phyloP scores from a whole-genome alignment of 92 coral and sea anemone species.

The Isaurus tuberculatus region DNA sequence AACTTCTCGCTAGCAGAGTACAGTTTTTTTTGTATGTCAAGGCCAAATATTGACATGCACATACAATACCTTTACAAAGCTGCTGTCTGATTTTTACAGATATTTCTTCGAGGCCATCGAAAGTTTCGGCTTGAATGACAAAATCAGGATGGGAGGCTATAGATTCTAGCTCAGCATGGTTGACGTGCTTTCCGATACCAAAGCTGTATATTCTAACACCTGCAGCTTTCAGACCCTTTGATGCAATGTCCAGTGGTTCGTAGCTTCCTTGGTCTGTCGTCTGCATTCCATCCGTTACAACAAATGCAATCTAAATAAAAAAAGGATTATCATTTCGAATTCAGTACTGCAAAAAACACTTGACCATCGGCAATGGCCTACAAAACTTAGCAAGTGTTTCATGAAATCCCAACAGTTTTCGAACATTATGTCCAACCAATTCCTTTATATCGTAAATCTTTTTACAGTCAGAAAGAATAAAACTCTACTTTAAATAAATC shows the following conservation, averaged over 20 bases:
- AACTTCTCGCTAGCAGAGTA: not conserved
- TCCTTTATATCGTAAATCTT: too few species aligned
- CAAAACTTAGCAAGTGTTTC: too few species aligned
- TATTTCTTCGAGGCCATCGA: constrained; percentile 11
- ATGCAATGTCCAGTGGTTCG: constrained; percentile 21
- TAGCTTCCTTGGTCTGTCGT: constrained; percentile 35
- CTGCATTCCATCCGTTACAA: constrained; percentile 43
- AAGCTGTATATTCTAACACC: constrained; percentile 35
- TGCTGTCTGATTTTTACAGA: constrained; percentile 1
- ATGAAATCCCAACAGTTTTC: too few species aligned
- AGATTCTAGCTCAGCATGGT: not conserved
- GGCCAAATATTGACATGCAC: not conserved
- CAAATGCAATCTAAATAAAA: constrained; percentile 26
- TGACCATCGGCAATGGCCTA: too few species aligned
- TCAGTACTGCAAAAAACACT: too few species aligned
- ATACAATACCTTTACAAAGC: constrained; percentile 26
- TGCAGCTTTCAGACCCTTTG: constrained; percentile 28
- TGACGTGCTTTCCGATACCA: constrained; percentile 37
- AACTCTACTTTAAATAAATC: too few species aligned
- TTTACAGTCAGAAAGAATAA: too few species aligned
- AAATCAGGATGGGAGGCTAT: constrained; percentile 32
- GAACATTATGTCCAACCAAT: too few species aligned
- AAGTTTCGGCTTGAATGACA: constrained; percentile 2
- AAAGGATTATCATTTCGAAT: too few species aligned
- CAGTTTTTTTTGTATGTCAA: not conserved